Evolutionary conservation across 2,888 invertebrate species (phyloP).

Genomic region (Drosophila nr. fundita): DNA sequence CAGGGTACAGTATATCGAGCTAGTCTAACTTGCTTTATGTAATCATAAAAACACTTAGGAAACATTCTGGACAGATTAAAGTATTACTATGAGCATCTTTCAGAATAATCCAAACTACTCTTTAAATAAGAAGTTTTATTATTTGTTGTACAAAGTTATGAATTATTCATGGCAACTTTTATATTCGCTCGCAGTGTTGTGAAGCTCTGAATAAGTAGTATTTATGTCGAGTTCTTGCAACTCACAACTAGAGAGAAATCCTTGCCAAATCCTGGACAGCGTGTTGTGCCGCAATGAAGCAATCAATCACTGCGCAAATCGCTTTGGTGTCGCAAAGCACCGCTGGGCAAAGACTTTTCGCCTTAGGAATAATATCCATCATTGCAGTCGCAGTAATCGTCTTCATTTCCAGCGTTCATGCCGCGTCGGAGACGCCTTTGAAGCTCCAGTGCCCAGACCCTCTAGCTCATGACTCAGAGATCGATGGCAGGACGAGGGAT

Average conservation of each 20-base stretch:
- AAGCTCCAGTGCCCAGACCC: slow-evolving; percentile 51
- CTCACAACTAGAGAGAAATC: slow-evolving; percentile 33
- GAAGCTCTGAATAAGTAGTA: slow-evolving; percentile 39
- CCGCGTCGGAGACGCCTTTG: slow-evolving; percentile 81
- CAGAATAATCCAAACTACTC: neutral
- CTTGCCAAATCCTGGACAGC: slow-evolving; percentile 72
- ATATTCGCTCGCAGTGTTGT: slow-evolving; percentile 5
- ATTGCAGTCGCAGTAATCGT: slow-evolving; percentile 77
- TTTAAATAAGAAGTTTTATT: neutral
- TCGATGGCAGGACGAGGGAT: slow-evolving; percentile 34
- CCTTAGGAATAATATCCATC: slow-evolving; percentile 81
- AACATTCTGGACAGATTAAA: neutral
- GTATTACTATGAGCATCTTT: neutral
- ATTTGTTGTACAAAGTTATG: neutral
- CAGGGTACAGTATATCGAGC: neutral
- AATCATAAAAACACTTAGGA: neutral
- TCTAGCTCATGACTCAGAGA: slow-evolving; percentile 68
- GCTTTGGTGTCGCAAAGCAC: slow-evolving; percentile 81
- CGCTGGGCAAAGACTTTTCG: slow-evolving; percentile 82
- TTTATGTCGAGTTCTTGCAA: slow-evolving; percentile 56
- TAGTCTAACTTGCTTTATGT: neutral
- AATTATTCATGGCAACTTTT: neutral
- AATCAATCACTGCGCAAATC: slow-evolving; percentile 78
- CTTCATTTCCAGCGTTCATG: slow-evolving; percentile 75
- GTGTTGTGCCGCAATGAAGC: slow-evolving; percentile 76